These are phyloP conservation scores for Paracentrotus lividus DNA, from an alignment of 53 echinoderm and acorn worm species.

Conservation along the genomic window DNA sequence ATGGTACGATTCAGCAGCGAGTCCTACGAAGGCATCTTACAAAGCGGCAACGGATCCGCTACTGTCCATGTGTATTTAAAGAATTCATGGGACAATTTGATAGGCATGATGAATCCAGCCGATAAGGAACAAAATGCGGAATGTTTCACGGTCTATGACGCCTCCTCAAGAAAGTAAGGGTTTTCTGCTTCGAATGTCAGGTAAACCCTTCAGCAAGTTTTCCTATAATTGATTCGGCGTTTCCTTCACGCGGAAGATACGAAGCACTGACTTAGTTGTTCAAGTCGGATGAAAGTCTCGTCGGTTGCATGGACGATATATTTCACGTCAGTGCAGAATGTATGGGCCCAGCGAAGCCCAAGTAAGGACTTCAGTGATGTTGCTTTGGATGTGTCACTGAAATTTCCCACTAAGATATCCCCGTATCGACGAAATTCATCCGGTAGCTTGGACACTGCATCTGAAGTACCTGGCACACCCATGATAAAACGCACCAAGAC, in stretches of 20 bases:
- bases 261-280: neutral
- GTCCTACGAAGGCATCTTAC: neutral
- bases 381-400: neutral
- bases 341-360: conserved; percentile 1
- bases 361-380: neutral
- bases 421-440: neutral
- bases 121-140: conserved; percentile 11
- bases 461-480: neutral
- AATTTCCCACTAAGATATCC: conserved; percentile 36
- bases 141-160: neutral
- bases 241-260: neutral
- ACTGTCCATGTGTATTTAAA: neutral
- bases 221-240: neutral
- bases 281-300: neutral
- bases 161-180: neutral
- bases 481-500: neutral
- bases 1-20: neutral
- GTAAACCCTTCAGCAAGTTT: neutral
- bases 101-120: conserved; percentile 26
- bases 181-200: neutral
- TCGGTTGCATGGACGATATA: neutral
- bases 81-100: neutral
- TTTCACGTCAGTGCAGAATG: neutral
- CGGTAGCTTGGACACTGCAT: neutral
- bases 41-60: neutral